Percentiles rank a stretch among this genome's conserved stretches.
phyloP scores from a whole-genome alignment of 2,797 vertebrate genomes.

The Hyperoplus lanceolatus region DNA sequence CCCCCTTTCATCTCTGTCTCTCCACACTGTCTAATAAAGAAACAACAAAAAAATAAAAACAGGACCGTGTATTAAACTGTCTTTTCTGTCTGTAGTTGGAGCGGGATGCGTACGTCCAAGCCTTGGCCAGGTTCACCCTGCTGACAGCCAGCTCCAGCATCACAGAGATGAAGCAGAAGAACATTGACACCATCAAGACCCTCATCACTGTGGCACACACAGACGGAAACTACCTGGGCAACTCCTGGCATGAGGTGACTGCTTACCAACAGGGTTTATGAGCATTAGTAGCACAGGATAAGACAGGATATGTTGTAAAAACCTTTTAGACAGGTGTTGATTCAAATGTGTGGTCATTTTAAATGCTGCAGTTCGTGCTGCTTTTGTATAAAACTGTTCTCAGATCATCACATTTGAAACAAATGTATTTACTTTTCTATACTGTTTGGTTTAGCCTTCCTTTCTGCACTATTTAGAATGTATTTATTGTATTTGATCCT shows the following conservation, averaged over 20 bases:
- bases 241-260: constrained; percentile 96
- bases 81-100: constrained; percentile 86
- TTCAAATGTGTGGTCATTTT: background rate
- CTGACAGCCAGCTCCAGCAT: constrained; percentile 97
- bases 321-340: background rate
- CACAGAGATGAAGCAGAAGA: constrained; percentile 99
- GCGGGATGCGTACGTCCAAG: constrained; percentile 95
- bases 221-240: constrained; percentile 96
- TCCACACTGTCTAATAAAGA: no score
- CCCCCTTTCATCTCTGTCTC: no score
- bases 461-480: no score
- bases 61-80: background rate
- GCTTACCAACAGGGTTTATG: background rate
- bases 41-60: no score
- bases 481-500: no score
- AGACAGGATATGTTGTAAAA: background rate
- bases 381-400: no score
- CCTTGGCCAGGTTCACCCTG: constrained; percentile 94
- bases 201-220: constrained; percentile 98
- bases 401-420: no score
- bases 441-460: no score
- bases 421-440: no score
- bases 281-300: background rate
- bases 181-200: constrained; percentile 98
- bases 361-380: background rate